These are phyloP conservation scores for Creontiades dilutus DNA, from an alignment of 2,888 invertebrate species.

Conservation along the genomic window DNA sequence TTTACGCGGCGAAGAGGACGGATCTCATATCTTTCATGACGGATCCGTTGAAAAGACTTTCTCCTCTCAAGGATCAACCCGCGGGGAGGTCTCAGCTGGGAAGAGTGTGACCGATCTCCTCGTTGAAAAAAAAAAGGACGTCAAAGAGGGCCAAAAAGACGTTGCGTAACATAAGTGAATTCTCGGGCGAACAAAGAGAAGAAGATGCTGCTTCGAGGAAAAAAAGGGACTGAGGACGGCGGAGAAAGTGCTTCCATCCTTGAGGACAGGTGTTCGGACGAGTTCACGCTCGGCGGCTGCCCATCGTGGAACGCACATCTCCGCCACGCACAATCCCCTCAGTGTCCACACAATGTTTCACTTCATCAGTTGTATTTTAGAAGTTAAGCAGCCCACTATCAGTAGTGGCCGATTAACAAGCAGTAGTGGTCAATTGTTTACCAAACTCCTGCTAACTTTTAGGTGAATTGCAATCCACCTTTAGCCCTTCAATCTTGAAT, in stretches of 20 bases:
- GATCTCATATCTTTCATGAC: neutral
- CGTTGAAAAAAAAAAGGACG: slow-evolving; percentile 56
- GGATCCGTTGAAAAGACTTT: slow-evolving; percentile 44
- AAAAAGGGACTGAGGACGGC: neutral
- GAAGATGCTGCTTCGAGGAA: neutral
- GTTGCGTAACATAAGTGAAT: slow-evolving; percentile 63
- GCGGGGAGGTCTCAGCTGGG: slow-evolving; percentile 42
- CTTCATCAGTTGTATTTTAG: too few species aligned
- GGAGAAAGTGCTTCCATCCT: slow-evolving; percentile 57
- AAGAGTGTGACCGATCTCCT: slow-evolving; percentile 65
- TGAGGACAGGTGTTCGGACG: slow-evolving; percentile 44
- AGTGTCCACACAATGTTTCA: too few species aligned
- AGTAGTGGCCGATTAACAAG: too few species aligned
- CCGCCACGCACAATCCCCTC: too few species aligned
- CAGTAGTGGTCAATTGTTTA: too few species aligned
- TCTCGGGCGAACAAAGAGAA: slow-evolving; percentile 60
- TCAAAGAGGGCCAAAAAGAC: neutral
- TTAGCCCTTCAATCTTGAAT: too few species aligned
- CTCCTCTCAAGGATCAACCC: slow-evolving; percentile 54
- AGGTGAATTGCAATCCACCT: too few species aligned
- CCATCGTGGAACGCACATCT: too few species aligned
- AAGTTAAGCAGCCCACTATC: too few species aligned
- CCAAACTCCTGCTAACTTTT: too few species aligned
- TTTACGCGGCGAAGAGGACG: neutral
- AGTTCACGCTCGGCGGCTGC: neutral